A percentile compares a stretch with the other conserved stretches of the same genome.
phyloP scores from a whole-genome alignment of 2,797 vertebrate genomes.

The Macropodus opercularis region DNA sequence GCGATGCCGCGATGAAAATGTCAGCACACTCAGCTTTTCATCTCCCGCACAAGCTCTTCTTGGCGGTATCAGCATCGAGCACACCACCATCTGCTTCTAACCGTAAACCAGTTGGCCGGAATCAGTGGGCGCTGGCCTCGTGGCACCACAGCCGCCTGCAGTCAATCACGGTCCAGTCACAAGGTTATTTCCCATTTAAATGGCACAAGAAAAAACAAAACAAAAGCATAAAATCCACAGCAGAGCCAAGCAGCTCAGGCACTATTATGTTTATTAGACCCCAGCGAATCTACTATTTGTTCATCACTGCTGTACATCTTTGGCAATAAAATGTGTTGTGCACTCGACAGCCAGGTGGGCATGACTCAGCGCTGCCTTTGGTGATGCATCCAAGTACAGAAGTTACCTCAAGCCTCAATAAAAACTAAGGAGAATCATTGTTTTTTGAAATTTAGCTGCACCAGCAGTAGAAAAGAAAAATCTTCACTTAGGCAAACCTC shows the following conservation, averaged over 20 bases:
- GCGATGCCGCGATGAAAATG: slow-evolving; percentile 19
- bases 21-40: slow-evolving; percentile 21
- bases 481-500: slow-evolving; percentile 9
- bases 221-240: slow-evolving; percentile 17
- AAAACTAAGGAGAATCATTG: slow-evolving; percentile 20
- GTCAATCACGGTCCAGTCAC: slow-evolving; percentile 54
- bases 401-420: slow-evolving; percentile 35
- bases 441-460: slow-evolving; percentile 33
- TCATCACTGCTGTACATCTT: slow-evolving; percentile 13
- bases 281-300: slow-evolving; percentile 16
- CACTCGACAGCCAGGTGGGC: slow-evolving; percentile 4
- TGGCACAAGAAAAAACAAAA: too few species aligned
- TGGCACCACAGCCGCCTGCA: slow-evolving; percentile 20
- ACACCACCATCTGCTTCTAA: background rate
- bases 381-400: slow-evolving; percentile 18
- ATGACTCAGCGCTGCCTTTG: slow-evolving; percentile 50
- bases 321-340: slow-evolving; percentile 24
- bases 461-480: slow-evolving; percentile 9
- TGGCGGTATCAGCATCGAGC: background rate
- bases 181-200: slow-evolving; percentile 44
- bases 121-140: slow-evolving; percentile 29
- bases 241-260: slow-evolving; percentile 14
- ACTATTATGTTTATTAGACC: slow-evolving; percentile 22
- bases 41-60: too few species aligned
- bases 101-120: slow-evolving; percentile 61